phyloP scores from a whole-genome alignment of 1,140 invertebrate genomes.

The Trypoxylus dichotomus region DNA sequence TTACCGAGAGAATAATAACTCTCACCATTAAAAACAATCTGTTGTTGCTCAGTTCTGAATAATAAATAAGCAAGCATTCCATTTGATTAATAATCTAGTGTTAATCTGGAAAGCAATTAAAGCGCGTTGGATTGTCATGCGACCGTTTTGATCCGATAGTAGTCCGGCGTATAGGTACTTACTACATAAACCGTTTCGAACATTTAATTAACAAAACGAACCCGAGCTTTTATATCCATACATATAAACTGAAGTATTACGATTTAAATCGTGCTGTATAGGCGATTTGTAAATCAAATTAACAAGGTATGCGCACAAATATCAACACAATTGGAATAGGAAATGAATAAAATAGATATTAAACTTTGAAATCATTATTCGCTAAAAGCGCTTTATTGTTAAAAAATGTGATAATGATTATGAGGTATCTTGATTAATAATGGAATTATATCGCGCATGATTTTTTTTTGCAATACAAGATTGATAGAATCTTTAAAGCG shows the following conservation, averaged over 20 bases:
- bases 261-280: neutral
- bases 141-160: too few relatives aligned
- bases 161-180: neutral
- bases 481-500: too few relatives aligned
- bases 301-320: neutral
- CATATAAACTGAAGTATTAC: neutral
- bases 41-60: too few relatives aligned
- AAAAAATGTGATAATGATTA: neutral
- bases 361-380: neutral
- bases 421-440: neutral
- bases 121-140: too few relatives aligned
- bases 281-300: neutral
- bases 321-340: neutral
- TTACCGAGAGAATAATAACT: too few relatives aligned
- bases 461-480: too few relatives aligned
- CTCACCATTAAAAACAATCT: too few relatives aligned
- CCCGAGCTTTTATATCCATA: neutral
- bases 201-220: neutral
- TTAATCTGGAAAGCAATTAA: too few relatives aligned
- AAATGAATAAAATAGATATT: neutral
- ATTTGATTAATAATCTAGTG: too few relatives aligned
- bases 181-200: neutral
- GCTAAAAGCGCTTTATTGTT: neutral
- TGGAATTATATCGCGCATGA: neutral
- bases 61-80: too few relatives aligned